Conservation (phyloP, 1,140 invertebrate genomes). For the Steinernema feltiae region DNA sequence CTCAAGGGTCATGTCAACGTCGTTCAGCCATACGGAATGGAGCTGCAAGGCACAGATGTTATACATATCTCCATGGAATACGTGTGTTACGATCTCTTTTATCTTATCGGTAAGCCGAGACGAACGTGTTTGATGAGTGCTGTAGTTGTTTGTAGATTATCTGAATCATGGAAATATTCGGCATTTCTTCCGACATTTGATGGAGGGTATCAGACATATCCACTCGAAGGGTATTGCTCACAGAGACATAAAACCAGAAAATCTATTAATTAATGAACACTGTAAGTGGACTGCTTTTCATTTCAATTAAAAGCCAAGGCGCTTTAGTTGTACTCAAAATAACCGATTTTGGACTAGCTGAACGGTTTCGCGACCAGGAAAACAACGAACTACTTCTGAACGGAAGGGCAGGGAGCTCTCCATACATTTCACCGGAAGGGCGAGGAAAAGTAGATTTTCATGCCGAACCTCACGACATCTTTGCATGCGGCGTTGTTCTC, state of each 20-base stretch:
- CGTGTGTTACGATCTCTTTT: not conserved
- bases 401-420: slow-evolving; percentile 81
- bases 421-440: slow-evolving; percentile 91
- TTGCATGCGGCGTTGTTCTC: slow-evolving; percentile 88
- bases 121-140: too few species aligned
- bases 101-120: not conserved
- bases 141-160: not conserved
- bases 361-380: slow-evolving; percentile 65
- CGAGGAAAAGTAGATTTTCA: slow-evolving; percentile 67
- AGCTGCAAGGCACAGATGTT: not conserved
- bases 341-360: slow-evolving; percentile 90
- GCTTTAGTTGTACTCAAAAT: slow-evolving; percentile 77
- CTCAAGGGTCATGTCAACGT: not conserved
- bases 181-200: slow-evolving; percentile 70
- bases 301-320: too few species aligned
- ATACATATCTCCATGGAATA: slow-evolving; percentile 7
- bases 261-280: slow-evolving; percentile 77
- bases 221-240: slow-evolving; percentile 59
- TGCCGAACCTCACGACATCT: slow-evolving; percentile 86
- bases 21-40: not conserved
- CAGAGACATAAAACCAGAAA: slow-evolving; percentile 62
- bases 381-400: slow-evolving; percentile 72
- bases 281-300: slow-evolving; percentile 46
- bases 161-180: not conserved
- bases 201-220: slow-evolving; percentile 61